Base-by-base conservation (phyloP, 2,888 invertebrate genomes). In the Gandaritis pyraliata region DNA sequence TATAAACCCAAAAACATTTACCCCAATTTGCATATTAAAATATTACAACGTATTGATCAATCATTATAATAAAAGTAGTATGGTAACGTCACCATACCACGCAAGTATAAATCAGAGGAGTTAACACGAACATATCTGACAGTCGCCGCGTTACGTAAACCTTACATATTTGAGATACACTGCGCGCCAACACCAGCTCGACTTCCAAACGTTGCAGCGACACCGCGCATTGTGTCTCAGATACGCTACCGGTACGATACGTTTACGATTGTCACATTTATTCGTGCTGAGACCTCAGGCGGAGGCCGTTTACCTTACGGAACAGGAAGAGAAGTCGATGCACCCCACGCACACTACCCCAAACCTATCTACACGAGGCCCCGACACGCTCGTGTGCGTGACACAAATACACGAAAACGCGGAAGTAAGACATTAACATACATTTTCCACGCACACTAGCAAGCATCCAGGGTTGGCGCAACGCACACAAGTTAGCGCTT, bases 251-350 rank as follows among this genome's bases (percentile, higher is more conserved):
- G n/a, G n/a, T n/a, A n/a, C n/a, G n/a, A n/a, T n/a, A n/a, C n/a
- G n/a, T n/a, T n/a, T n/a, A n/a, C n/a, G n/a, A n/a, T n/a, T n/a
- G n/a, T n/a, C n/a, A n/a, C n/a, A n/a, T n/a, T n/a, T n/a, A n/a
- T n/a, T n/a, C n/a, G n/a, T n/a, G n/a, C n/a, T n/a, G n/a, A n/a
- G n/a, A n/a, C n/a, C n/a, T n/a, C n/a, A n/a, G n/a, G 82, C 82
- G 71, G 85, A 74, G 90, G 90, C 87, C 90, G 85, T 88, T 88
- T 88, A 88, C 91, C 85, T 87, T 77, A 78, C 83, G 82, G 80
- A 83, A 81, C 84, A 83, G 90, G 90, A 89, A 90, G 81, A 85
- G 69, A 75, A 88, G 91, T 90, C 90, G 88, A 87, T 92, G 91
- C 91, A 92, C 91, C 89, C 87, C 75, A 82, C 85, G 56, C 84